Conservation (phyloP, 2,113 vertebrate genomes). For the Antigone vipio region DNA sequence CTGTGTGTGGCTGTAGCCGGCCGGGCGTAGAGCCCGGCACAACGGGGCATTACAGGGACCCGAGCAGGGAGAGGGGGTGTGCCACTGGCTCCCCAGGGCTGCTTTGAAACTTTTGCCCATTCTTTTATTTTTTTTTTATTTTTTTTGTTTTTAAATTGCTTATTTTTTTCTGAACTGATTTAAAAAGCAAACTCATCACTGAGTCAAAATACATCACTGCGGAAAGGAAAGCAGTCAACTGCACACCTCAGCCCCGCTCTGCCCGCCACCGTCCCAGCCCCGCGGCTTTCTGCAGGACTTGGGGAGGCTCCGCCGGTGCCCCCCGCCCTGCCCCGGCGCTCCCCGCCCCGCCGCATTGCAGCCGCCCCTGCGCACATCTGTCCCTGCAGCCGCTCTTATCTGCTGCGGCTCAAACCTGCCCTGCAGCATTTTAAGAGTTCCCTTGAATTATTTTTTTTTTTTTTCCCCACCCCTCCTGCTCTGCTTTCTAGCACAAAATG, state of each 20-base stretch:
- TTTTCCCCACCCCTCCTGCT: background rate
- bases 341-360: background rate
- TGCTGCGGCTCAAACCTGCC: conserved; percentile 32
- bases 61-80: background rate
- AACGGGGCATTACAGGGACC: accelerated
- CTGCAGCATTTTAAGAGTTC: conserved; percentile 35
- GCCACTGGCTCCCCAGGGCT: background rate
- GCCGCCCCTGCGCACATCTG: background rate
- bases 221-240: background rate
- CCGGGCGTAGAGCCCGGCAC: background rate
- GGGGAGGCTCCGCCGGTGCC: accelerated
- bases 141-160: background rate
- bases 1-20: background rate
- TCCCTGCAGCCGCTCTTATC: background rate
- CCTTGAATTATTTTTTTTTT: background rate
- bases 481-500: background rate
- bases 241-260: accelerated
- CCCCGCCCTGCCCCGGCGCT: background rate
- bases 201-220: accelerated
- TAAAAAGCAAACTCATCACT: accelerated
- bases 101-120: background rate
- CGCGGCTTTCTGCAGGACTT: accelerated
- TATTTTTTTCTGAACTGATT: too few relatives aligned
- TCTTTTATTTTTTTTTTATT: too few relatives aligned
- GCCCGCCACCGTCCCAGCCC: background rate